phyloP scores from a whole-genome alignment of 1,140 invertebrate species.

The Anastatus disparis region DNA sequence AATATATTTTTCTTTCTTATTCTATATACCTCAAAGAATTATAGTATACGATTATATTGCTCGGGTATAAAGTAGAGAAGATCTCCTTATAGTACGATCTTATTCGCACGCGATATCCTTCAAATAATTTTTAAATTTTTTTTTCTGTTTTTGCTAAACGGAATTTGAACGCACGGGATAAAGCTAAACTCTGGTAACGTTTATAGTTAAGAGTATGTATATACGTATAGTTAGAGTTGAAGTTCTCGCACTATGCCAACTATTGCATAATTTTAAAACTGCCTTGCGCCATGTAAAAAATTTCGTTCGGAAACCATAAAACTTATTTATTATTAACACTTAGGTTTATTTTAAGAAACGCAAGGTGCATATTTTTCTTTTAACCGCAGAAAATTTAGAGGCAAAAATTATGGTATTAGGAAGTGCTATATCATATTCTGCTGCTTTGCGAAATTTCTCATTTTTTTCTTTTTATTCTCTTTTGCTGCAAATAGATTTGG shows the following conservation, averaged over 20 bases:
- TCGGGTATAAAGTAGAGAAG: not conserved
- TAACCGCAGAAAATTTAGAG: conserved; percentile 9
- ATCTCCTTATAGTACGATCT: not conserved
- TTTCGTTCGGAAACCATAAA: conserved; percentile 30
- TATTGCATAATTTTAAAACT: conserved; percentile 17
- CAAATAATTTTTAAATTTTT: conserved; percentile 22
- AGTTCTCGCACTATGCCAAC: not conserved
- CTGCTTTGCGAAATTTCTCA: not conserved
- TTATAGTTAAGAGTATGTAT: not conserved
- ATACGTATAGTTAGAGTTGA: not conserved
- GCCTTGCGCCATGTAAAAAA: conserved; percentile 24
- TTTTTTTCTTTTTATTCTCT: not conserved
- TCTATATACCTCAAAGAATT: not conserved
- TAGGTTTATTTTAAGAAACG: conserved; percentile 21
- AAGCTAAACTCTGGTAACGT: not conserved
- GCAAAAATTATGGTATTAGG: conserved; percentile 15
- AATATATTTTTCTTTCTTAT: no score
- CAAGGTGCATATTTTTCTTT: conserved; percentile 12
- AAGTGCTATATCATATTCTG: not conserved
- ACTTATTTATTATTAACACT: conserved; percentile 15
- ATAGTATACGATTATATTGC: conserved; percentile 15
- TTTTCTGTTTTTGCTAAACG: no score
- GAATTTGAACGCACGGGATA: not conserved
- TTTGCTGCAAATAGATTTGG: not conserved
- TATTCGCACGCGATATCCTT: conserved; percentile 25